Evolutionary conservation across 2,797 vertebrate genomes (phyloP), one percentile per base, ranked within the genome.

Genomic region (Uromys caudimaculatus): DNA sequence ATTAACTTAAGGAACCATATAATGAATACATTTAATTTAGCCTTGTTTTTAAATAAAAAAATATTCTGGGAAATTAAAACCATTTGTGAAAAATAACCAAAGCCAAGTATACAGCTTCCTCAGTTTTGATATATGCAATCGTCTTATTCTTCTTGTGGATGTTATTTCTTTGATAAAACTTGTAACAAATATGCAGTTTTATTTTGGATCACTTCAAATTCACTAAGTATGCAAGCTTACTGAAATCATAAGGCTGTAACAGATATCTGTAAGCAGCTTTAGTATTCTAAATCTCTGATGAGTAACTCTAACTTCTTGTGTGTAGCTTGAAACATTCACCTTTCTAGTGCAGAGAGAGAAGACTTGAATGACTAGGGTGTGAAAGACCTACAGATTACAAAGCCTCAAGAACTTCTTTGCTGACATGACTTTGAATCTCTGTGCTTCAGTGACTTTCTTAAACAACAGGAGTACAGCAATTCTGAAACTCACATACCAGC

Each of bases 41-140:
- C 91, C 58, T 90, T 97, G 44, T 95, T 89, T 89, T 90, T 76
- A 47, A 47, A 94, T 27, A 96, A 98, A 86, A 85, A 98, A 97
- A 97, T 78, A 88, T 97, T 96, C 96, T 96, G 89, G 92, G 98
- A 98, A 97, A 91, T 90, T 96, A 98, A 98, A 98, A 97, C 97
- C 88, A 96, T 97, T 97, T 94, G 91, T 95, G 62, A 97, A 97
- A 98, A 96, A 89, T 95, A 54, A 97, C 88, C 85, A 97, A 97
- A 98, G 52, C 38, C 41, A 95, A 97, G 77, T 47, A 93, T 79
- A 96, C 17, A 91, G 93, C 97, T 97, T 96, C 97, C 95, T 93
- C 89, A 85, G 97, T 97, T 97, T 95, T 97, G 97, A 97, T 84
- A 87, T 73, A 95, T 88, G 35, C 67, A 97, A 93, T 67, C 75